Evolutionary conservation across 1,140 invertebrate genomes (phyloP).

Genomic region (Euura saliciscinereae): DNA sequence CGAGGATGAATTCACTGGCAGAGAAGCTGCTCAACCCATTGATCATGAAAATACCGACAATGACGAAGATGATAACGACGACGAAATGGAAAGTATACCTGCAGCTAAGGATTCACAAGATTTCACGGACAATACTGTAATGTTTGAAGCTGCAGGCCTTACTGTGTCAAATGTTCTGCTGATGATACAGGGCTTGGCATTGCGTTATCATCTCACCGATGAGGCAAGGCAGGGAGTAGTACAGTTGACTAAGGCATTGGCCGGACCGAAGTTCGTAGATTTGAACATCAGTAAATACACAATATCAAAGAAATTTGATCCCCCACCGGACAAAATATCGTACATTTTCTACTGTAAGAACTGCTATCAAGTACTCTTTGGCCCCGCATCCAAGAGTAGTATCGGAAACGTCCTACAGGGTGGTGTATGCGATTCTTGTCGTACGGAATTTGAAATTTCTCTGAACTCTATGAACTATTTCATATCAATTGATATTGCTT

Average conservation of each 20-base stretch:
- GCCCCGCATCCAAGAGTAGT: not conserved
- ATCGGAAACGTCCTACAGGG: too few species aligned
- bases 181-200: conserved; percentile 20
- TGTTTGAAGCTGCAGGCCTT: conserved; percentile 17
- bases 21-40: too few species aligned
- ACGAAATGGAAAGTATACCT: too few species aligned
- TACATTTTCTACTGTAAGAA: conserved; percentile 24
- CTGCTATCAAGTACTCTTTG: conserved; percentile 13
- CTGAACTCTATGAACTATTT: too few species aligned
- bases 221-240: conserved; percentile 16
- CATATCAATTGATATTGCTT: too few species aligned
- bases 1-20: too few species aligned
- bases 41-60: too few species aligned
- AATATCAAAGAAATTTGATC: conserved; percentile 20
- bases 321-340: conserved; percentile 10
- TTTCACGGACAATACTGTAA: conserved; percentile 15
- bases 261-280: conserved; percentile 23
- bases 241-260: conserved; percentile 20
- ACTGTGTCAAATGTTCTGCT: conserved; percentile 18
- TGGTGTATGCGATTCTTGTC: too few species aligned
- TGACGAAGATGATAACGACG: too few species aligned
- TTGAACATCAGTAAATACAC: conserved; percentile 24
- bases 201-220: conserved; percentile 19
- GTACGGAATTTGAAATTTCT: too few species aligned
- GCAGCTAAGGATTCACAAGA: too few species aligned